A percentile compares a stretch with the other conserved stretches of the same genome.
phyloP scores from a whole-genome alignment of 1,140 invertebrate genomes.

The Ceratina japonica region DNA sequence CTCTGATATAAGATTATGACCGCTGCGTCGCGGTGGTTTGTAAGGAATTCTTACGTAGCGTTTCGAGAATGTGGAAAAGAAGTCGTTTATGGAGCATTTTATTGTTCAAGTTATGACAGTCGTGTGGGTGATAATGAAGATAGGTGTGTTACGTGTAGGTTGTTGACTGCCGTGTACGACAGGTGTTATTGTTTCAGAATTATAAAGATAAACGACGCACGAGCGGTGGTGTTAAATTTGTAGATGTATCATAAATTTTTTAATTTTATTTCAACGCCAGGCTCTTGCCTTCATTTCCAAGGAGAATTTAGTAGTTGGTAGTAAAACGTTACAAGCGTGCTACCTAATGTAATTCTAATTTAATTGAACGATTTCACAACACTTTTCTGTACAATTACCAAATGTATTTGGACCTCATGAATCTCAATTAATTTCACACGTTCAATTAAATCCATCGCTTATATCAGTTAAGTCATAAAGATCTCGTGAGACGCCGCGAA shows the following conservation, averaged over 20 bases:
- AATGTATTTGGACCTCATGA: too few species aligned
- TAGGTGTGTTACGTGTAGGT: neutral
- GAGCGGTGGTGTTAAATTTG: neutral
- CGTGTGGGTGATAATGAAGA: constrained; percentile 10
- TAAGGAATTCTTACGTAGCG: constrained; percentile 5
- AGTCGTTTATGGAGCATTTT: neutral
- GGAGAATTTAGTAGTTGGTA: too few species aligned
- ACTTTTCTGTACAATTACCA: too few species aligned
- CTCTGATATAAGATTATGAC: neutral
- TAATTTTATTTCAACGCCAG: too few species aligned
- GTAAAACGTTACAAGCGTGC: too few species aligned
- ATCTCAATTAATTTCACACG: constrained; percentile 2
- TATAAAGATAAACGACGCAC: neutral
- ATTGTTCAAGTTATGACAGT: neutral
- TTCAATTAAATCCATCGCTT: constrained; percentile 9
- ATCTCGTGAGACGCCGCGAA: neutral
- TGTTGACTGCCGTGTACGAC: neutral
- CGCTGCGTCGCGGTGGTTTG: constrained; percentile 10
- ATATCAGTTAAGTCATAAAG: neutral
- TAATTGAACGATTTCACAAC: too few species aligned
- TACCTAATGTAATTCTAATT: too few species aligned
- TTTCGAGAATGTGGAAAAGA: constrained; percentile 7
- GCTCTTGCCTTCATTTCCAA: too few species aligned
- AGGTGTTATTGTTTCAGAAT: neutral
- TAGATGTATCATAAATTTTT: neutral